Percentiles rank a stretch among this genome's conserved stretches.
Evolutionary conservation across 2,113 vertebrate species (phyloP).

Genomic region (Pseudolaguvia tuberculata): DNA sequence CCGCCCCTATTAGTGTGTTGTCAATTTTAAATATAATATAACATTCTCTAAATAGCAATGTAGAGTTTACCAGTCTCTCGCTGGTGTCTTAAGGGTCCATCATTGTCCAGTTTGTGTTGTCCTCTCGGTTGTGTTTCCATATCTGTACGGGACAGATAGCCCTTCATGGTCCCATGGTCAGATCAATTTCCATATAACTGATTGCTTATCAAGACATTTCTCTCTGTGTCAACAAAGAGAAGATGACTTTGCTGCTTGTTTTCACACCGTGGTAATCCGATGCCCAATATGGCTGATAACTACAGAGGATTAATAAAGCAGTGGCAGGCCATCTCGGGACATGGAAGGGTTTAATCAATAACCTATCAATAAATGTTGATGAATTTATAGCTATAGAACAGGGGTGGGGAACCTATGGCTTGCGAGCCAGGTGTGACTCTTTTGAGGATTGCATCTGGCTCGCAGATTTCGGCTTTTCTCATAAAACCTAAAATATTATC

Average conservation of each 20-base stretch:
- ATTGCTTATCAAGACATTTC: slow-evolving; percentile 48
- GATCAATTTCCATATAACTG: slow-evolving; percentile 45
- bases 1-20: no score
- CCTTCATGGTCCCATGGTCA: slow-evolving; percentile 43
- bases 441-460: no score
- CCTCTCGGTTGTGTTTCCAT: slow-evolving; percentile 23
- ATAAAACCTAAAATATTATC: no score
- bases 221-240: slow-evolving; percentile 47
- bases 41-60: neutral
- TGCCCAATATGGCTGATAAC: slow-evolving; percentile 35
- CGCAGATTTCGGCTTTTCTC: no score
- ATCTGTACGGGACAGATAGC: slow-evolving; percentile 44
- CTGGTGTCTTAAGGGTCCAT: neutral
- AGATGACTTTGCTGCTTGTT: slow-evolving; percentile 41
- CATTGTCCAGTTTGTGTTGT: slow-evolving; percentile 20
- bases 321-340: slow-evolving; percentile 20
- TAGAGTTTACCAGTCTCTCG: neutral
- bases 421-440: no score
- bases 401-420: no score
- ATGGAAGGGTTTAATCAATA: slow-evolving; percentile 30
- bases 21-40: no score
- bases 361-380: slow-evolving; percentile 14
- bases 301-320: slow-evolving; percentile 33
- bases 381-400: neutral
- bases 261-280: slow-evolving; percentile 40